phyloP scores from a whole-genome alignment of 1,140 invertebrate species.

The Aethina tumida region DNA sequence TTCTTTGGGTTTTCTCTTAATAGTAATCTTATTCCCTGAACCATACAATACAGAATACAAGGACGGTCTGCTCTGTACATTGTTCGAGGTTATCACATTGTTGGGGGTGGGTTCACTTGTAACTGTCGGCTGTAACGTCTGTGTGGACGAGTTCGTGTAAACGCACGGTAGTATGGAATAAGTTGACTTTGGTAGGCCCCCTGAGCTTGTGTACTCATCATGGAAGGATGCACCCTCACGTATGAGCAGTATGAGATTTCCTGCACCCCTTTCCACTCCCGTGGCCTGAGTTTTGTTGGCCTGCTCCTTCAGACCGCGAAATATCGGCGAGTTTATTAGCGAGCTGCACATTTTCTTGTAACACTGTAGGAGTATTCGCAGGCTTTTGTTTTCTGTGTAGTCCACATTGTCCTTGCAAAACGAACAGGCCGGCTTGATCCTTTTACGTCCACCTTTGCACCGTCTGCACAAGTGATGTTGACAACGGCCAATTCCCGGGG shows the following conservation, averaged over 20 bases:
- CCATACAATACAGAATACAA: conserved; percentile 72
- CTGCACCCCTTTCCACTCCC: conserved; percentile 31
- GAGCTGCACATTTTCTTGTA: conserved; percentile 83
- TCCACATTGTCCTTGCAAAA: conserved; percentile 77
- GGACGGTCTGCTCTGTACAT: conserved; percentile 56
- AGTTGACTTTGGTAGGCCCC: conserved; percentile 55
- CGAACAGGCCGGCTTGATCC: conserved; percentile 70
- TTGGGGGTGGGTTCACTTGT: conserved; percentile 7
- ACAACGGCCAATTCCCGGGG: conserved; percentile 70
- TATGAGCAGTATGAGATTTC: conserved; percentile 60
- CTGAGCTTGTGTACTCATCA: conserved; percentile 63
- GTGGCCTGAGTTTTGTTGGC: conserved; percentile 36
- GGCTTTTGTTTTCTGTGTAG: conserved; percentile 73
- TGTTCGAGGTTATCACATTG: conserved; percentile 29
- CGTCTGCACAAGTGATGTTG: conserved; percentile 77
- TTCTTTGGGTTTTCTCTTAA: conserved; percentile 63
- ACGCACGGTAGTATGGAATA: conserved; percentile 64
- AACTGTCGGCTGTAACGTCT: conserved; percentile 36
- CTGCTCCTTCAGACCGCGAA: conserved; percentile 48
- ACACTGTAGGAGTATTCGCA: conserved; percentile 72
- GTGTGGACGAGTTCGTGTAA: conserved; percentile 59
- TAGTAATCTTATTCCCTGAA: conserved; percentile 70
- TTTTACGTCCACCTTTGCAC: conserved; percentile 76
- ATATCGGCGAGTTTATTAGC: conserved; percentile 60
- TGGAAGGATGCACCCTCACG: conserved; percentile 68